Evolutionary conservation across 2,888 invertebrate species (phyloP), one percentile per base, ranked within the genome.

Genomic region (Napeogenes inachia): DNA sequence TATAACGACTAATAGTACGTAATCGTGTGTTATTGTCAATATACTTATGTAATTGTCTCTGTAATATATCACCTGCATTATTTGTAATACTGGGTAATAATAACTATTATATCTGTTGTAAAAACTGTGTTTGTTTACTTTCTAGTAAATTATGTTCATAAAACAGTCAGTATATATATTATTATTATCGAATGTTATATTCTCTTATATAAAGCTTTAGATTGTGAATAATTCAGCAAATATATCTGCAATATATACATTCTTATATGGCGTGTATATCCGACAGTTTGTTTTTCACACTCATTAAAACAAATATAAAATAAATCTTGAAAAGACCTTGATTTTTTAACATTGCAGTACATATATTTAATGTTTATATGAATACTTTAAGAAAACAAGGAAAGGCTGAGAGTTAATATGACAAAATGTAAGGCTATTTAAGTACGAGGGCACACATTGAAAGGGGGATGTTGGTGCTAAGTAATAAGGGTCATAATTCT

Each of bases 401-500:
- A 50, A 50, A 50, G 30, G 30, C 30, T 30, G 30, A 13, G n/a
- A 30, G 12, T 50, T 50, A 21, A 50, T 50, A 30, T 50, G 50
- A 50, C 50, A 30, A 50, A 30, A 47, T 50, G 6, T 30, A 30
- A 30, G 21, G 50, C 30, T 50, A 30, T 50, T 50, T 8, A 30
- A 47, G 54, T 59, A 54, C 56, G 57, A 64, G 57, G 59, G 57
- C 62, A 66, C 38, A 38, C 38, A 10, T 42, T 42, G 42, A 42
- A 61, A 55, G 60, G 46, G 61, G 54, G 58, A 8, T 59, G 59
- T 64, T 62, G 64, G 45, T 32, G 21, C 21, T 21, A 42, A 13
- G 33, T 12, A 54, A 61, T 67, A 69, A 59, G 65, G 54, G 45
- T 61, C 55, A 67, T 61, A 67, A 58, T 60, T 38, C 54, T 47